Base-by-base conservation (phyloP, 2,888 invertebrate genomes). In the Uropetala carovei region DNA sequence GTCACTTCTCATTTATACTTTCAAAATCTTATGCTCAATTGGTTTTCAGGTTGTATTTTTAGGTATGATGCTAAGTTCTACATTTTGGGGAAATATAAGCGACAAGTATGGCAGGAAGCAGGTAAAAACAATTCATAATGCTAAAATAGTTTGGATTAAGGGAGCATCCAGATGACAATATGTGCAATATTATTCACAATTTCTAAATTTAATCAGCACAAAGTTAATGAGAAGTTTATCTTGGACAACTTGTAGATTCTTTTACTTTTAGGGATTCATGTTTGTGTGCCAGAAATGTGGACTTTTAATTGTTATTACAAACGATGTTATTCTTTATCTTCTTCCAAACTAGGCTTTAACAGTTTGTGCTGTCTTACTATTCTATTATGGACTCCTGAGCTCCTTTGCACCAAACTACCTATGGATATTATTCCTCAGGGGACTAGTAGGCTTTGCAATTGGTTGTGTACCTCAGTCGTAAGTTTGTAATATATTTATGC, bases 391-490 rank as follows among this genome's bases (percentile, higher is more conserved):
- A 18, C 95, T 99, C 56, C 95, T 99, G 75, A 99, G 99, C 95
- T 97, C 99, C 1, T 97, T 99, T 94, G 98, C 99, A 0, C 99
- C 99, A 4, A 98, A 97, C 94, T 99, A 98, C 94, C 96, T 98
- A 92, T 99, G 99, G 98, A 96, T 99, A 92, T 95, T 99, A 81
- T 96, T 99, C 92, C 95, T 99, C n/a, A 96, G 99, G 94, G 98
- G 98, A 18, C 96, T 99, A 13, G 99, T 99, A 16, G 99, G 99
- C 84, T 99, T 99, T 95, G 98, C 99, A 30, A 98, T 99, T 94
- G 99, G 99, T 93, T 99, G 99, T 94, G 98, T 99, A 68, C 99
- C 99, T 92, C 99, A 99, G 95, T 98, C 99, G 99, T 99, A 96
- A 97, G 98, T 97, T 92, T 92, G 92, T 81, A 83, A 92, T 81